A percentile compares a stretch with the other conserved stretches of the same genome.
phyloP scores from a whole-genome alignment of 2,797 vertebrate species.

The Streptopelia turtur region DNA sequence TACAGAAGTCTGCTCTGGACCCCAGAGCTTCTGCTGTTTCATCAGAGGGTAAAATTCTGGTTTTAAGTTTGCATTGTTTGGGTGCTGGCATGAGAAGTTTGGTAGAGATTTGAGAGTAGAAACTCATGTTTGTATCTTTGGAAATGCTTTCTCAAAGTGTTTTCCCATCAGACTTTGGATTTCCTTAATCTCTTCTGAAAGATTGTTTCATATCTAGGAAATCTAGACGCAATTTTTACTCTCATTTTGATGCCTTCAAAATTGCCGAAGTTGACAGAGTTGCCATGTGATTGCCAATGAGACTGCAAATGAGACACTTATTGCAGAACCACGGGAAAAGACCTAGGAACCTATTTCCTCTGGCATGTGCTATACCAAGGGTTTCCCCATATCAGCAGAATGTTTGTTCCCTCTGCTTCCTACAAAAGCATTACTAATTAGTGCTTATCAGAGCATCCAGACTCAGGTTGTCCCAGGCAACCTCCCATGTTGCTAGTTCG shows the following conservation, averaged over 20 bases:
- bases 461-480: background rate
- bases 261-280: background rate
- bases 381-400: background rate
- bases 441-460: background rate
- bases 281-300: background rate
- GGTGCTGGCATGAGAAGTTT: background rate
- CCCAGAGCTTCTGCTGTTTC: background rate
- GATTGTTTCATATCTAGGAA: background rate
- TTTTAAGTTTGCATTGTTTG: background rate
- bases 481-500: fast-evolving
- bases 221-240: background rate
- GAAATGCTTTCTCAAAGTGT: background rate
- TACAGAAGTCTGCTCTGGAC: background rate
- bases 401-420: background rate
- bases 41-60: background rate
- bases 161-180: background rate
- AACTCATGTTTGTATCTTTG: background rate
- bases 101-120: background rate
- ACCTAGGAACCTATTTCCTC: background rate
- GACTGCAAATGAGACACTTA: background rate
- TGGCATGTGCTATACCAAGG: background rate
- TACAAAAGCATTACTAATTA: background rate
- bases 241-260: background rate
- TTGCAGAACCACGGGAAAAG: background rate
- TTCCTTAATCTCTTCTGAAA: background rate